Evolutionary conservation across 2,888 invertebrate genomes (phyloP).

Genomic region (Hyles lineata): DNA sequence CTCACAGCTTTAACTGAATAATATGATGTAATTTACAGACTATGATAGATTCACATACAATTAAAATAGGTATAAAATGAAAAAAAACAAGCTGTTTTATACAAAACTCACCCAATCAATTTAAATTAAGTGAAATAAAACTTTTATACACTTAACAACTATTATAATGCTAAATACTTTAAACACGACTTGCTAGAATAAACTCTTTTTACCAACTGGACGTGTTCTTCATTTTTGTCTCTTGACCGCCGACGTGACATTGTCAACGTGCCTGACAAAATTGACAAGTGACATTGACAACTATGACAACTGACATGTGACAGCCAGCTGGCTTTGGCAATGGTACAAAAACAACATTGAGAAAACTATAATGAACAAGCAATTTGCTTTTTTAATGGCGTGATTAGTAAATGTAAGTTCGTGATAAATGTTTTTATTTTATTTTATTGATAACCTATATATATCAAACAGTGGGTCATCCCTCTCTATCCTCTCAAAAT

Average conservation of each 20-base stretch:
- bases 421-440: too few species aligned
- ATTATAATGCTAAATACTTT: not conserved
- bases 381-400: not conserved
- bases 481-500: too few species aligned
- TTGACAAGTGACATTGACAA: too few species aligned
- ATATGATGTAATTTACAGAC: not conserved
- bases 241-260: conserved; percentile 17
- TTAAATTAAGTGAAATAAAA: not conserved
- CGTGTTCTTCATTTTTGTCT: not conserved
- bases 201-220: conserved; percentile 4
- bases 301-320: not conserved
- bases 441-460: too few species aligned
- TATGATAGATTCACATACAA: not conserved
- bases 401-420: too few species aligned
- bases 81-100: not conserved
- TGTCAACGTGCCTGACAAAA: not conserved
- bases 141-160: not conserved
- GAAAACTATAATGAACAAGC: too few species aligned
- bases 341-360: not conserved
- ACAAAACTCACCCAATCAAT: not conserved
- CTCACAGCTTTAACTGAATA: too few species aligned
- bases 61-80: not conserved
- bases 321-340: conserved; percentile 22
- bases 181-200: not conserved
- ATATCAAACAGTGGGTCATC: too few species aligned